phyloP scores from a whole-genome alignment of 2,113 vertebrate genomes.

The Bos taurus region ARS-UCD2.0 NC_037335.1:95844001-95844500 shows the following conservation, averaged over 20 bases:
- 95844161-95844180: not conserved
- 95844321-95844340: no score
- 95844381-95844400: no score
- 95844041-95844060: not conserved
- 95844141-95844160: not conserved
- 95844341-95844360: accelerated
- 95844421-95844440: no score
- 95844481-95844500: not conserved
- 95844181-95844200: no score
- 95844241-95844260: no score
- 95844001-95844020: not conserved
- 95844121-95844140: not conserved
- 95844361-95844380: no score
- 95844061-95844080: not conserved
- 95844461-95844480: not conserved
- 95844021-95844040: not conserved
- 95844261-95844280: no score
- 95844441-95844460: not conserved
- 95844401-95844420: no score
- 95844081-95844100: not conserved
- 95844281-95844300: no score
- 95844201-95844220: no score
- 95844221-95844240: no score
- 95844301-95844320: no score
- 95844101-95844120: not conserved